Evolutionary conservation across 1,140 invertebrate genomes (phyloP).

Genomic region (Bombus sibiricus): DNA sequence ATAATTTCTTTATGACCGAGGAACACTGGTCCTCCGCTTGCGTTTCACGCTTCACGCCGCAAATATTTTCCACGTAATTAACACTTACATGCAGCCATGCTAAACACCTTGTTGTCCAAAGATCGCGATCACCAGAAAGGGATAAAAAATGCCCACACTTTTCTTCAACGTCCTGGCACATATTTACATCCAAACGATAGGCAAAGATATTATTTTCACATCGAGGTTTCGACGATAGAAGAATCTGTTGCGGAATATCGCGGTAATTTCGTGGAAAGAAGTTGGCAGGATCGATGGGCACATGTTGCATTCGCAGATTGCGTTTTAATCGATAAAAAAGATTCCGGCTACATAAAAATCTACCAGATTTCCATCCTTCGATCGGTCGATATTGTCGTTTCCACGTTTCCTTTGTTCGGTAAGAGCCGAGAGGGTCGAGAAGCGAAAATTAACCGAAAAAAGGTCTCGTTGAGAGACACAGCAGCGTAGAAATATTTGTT

Average conservation of each 20-base stretch:
- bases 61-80: background rate
- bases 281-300: too few species aligned
- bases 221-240: too few species aligned
- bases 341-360: background rate
- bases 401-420: background rate
- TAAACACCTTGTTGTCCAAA: background rate
- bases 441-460: background rate
- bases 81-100: background rate
- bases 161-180: too few species aligned
- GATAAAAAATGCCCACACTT: too few species aligned
- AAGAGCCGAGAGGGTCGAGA: too few species aligned
- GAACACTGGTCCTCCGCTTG: background rate
- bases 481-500: background rate
- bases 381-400: background rate
- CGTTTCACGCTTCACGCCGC: background rate
- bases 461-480: background rate
- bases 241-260: too few species aligned
- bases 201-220: too few species aligned
- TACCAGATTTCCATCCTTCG: background rate
- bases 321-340: too few species aligned
- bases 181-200: too few species aligned
- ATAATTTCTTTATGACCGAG: constrained; percentile 8
- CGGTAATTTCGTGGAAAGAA: too few species aligned
- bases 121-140: too few species aligned
- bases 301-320: too few species aligned